These are phyloP conservation scores for Drosophila bipectinata DNA, from an alignment of 1,140 invertebrate species.

Conservation along the genomic window DNA sequence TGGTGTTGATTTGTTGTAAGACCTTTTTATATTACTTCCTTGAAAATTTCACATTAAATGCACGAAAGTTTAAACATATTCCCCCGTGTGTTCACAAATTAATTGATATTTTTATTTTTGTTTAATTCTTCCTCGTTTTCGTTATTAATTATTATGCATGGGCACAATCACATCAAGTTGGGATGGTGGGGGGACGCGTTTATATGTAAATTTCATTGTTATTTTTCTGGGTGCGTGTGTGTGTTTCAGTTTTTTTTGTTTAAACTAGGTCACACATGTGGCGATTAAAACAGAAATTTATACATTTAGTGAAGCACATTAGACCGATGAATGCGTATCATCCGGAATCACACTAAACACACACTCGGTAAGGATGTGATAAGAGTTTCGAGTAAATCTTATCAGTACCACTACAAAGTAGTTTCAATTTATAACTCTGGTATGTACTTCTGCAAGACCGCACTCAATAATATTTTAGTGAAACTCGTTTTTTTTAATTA, in stretches of 20 bases:
- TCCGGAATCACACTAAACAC: slow-evolving; percentile 42
- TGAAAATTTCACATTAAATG: slow-evolving; percentile 46
- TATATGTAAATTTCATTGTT: slow-evolving; percentile 77
- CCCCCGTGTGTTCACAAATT: slow-evolving; percentile 42
- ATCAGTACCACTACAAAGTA: slow-evolving; percentile 50
- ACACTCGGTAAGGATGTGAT: slow-evolving; percentile 62
- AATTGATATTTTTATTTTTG: slow-evolving; percentile 62
- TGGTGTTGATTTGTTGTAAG: slow-evolving; percentile 41
- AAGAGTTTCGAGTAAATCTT: slow-evolving; percentile 55
- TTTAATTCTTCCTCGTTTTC: slow-evolving; percentile 31
- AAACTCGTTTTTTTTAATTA: slow-evolving; percentile 43
- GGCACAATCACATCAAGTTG: slow-evolving; percentile 25
- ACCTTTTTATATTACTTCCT: slow-evolving; percentile 55
- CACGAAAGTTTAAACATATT: slow-evolving; percentile 54
- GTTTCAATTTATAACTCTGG: slow-evolving; percentile 28
- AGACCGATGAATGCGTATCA: slow-evolving; percentile 22
- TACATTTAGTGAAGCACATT: slow-evolving; percentile 45
- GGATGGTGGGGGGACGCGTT: slow-evolving; percentile 24
- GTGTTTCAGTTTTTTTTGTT: slow-evolving; percentile 55
- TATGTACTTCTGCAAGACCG: slow-evolving; percentile 28
- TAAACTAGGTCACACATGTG: slow-evolving; percentile 76
- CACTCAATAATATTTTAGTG: slow-evolving; percentile 39
- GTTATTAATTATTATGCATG: slow-evolving; percentile 74
- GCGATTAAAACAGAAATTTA: slow-evolving; percentile 75
- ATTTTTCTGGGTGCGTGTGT: slow-evolving; percentile 28